Base-by-base conservation (phyloP, 92 coral and sea anemone species). In the Palythoa grandiflora region DNA sequence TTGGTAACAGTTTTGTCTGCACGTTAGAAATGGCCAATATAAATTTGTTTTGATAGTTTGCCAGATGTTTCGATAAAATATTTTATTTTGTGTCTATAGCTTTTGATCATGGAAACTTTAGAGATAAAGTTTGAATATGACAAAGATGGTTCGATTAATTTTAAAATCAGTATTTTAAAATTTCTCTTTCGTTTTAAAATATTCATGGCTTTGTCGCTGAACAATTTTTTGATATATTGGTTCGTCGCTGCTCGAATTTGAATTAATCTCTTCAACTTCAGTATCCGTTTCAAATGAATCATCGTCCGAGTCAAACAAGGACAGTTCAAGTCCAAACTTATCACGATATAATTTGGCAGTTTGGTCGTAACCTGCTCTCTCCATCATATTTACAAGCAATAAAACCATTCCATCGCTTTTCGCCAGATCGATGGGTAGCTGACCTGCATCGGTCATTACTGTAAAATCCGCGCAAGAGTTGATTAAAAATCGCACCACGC, bases 401-500 rank as follows among this genome's bases (percentile, higher is more conserved):
- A 92, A 89, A 19, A 92, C 65, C 98, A 94, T 94, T 75, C 91
- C 93, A 14, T 90, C 87, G 44, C 90, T 93, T 52, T 81, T 89
- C 12, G 98, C 98, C 68, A 92, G 68, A 71, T 94, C 98, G 28
- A 94, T 88, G 10, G 98, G 98, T 53, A 94, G 79, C 75, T 93
- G 90, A 3, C 98, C 98, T 79, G 91, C 89, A 7, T 80, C 16
- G 51, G 93, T 93, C 83, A 94, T 92, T 54, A 90, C 87, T 48
- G 98, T 89, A n/a, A 94, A 77, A 78, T 91, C 88, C 5, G 98
- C 98, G 66, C 98, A 94, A 35, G 98, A 94, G 53, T 92, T 90
- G 84, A 94, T 94, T 50, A 94, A 60, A 73, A 94, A 91, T 47
- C 93, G 88, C 2, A 83, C 94, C 36, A 94, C 65, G 80, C 87